phyloP scores from a whole-genome alignment of 2,797 vertebrate genomes.

The Coilia nasus region DNA sequence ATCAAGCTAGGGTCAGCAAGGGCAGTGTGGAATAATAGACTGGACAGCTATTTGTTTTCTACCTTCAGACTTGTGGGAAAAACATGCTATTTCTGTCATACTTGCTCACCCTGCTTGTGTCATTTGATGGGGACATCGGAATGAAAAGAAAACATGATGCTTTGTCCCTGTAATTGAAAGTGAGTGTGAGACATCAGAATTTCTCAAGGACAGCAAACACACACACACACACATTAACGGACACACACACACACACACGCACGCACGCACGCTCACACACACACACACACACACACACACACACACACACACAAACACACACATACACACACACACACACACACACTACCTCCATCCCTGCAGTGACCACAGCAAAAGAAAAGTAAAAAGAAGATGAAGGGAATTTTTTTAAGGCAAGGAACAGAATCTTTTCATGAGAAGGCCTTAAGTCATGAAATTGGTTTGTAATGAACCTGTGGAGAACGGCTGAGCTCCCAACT shows the following conservation, averaged over 20 bases:
- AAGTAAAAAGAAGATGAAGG: background rate
- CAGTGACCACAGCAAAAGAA: background rate
- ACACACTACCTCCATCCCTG: background rate
- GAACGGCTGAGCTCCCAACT: background rate
- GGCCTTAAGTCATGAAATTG: background rate
- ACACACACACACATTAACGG: background rate
- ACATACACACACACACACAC: background rate
- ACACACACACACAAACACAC: background rate
- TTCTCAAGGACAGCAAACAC: conserved; percentile 6
- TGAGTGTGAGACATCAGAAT: background rate
- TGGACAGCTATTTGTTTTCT: background rate
- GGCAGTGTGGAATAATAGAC: background rate
- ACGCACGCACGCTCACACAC: background rate
- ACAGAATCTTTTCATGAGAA: background rate
- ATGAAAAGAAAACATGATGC: conserved; percentile 25
- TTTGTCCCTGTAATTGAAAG: conserved; percentile 24
- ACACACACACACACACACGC: background rate
- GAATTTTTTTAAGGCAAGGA: background rate
- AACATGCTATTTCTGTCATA: conserved; percentile 7
- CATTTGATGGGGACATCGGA: background rate
- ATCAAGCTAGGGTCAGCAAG: background rate
- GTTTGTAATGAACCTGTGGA: background rate
- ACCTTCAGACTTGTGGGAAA: background rate
- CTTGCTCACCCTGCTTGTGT: background rate
- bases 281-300: background rate